Evolutionary conservation across 1,140 invertebrate genomes (phyloP).

Genomic region (Orius insidiosus): DNA sequence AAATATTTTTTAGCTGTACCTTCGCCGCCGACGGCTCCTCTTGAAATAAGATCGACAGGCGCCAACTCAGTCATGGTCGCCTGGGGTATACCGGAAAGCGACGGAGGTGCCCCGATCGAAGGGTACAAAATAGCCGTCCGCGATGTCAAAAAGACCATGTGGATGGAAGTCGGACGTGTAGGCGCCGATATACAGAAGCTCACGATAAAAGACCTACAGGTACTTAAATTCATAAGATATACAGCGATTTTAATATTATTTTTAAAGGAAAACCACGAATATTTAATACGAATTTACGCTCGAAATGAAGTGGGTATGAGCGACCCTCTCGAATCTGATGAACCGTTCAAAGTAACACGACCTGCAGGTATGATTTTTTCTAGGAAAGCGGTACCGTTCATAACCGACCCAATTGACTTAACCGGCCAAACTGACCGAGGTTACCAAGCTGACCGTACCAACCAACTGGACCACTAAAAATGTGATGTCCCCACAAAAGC

Average conservation of each 20-base stretch:
- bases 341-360: constrained; percentile 70
- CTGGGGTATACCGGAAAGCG: constrained; percentile 84
- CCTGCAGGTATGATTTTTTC: constrained; percentile 34
- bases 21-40: constrained; percentile 71
- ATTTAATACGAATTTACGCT: constrained; percentile 78
- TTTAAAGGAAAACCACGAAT: constrained; percentile 62
- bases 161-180: constrained; percentile 86
- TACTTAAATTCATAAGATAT: constrained; percentile 16
- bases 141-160: constrained; percentile 84
- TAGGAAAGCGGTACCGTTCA: no score
- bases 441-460: no score
- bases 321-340: constrained; percentile 83
- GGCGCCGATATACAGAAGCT: constrained; percentile 64
- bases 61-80: constrained; percentile 71
- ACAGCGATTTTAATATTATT: neutral
- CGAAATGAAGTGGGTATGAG: constrained; percentile 89
- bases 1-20: constrained; percentile 52
- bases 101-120: constrained; percentile 78
- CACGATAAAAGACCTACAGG: constrained; percentile 66
- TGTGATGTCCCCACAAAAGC: no score
- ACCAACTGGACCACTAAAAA: no score
- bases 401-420: no score
- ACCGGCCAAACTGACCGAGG: no score
- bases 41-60: constrained; percentile 67
- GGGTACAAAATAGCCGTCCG: constrained; percentile 85